phyloP scores from a whole-genome alignment of 2,888 invertebrate species.

The Matsumyia berberina region DNA sequence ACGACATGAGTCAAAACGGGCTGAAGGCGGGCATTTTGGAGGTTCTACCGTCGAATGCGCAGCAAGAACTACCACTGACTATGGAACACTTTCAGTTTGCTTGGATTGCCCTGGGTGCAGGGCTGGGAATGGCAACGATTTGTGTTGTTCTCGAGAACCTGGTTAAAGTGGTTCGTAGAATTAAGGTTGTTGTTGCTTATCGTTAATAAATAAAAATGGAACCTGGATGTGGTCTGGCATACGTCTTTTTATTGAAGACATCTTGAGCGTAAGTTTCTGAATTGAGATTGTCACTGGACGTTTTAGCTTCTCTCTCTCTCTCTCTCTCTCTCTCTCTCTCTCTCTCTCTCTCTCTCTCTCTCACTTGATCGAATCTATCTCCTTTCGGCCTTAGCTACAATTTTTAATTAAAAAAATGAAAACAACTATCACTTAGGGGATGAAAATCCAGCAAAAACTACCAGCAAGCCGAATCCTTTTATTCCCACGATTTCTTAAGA shows the following conservation, averaged over 20 bases:
- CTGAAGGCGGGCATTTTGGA: slow-evolving; percentile 73
- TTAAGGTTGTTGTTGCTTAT: slow-evolving; percentile 72
- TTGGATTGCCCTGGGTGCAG: slow-evolving; percentile 76
- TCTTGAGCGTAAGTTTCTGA: no score
- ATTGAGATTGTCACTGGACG: no score
- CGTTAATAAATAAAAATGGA: slow-evolving; percentile 38
- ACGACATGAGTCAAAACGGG: slow-evolving; percentile 73
- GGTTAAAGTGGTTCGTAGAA: slow-evolving; percentile 39
- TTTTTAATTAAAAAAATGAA: no score
- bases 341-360: no score
- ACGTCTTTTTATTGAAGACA: no score
- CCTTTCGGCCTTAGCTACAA: no score
- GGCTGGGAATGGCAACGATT: slow-evolving; percentile 56
- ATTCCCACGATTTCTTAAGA: slow-evolving; percentile 6
- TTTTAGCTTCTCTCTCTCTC: no score
- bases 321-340: no score
- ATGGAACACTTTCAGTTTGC: slow-evolving; percentile 79
- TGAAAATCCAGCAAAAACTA: no score
- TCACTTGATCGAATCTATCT: no score
- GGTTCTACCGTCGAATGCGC: slow-evolving; percentile 43
- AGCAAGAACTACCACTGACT: slow-evolving; percentile 63
- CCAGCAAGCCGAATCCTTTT: slow-evolving; percentile 20
- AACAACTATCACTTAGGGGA: no score
- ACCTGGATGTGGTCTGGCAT: no score
- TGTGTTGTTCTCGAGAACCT: slow-evolving; percentile 72